Evolutionary conservation across 2,113 vertebrate genomes (phyloP).

Genomic region (Orcinus orca): DNA sequence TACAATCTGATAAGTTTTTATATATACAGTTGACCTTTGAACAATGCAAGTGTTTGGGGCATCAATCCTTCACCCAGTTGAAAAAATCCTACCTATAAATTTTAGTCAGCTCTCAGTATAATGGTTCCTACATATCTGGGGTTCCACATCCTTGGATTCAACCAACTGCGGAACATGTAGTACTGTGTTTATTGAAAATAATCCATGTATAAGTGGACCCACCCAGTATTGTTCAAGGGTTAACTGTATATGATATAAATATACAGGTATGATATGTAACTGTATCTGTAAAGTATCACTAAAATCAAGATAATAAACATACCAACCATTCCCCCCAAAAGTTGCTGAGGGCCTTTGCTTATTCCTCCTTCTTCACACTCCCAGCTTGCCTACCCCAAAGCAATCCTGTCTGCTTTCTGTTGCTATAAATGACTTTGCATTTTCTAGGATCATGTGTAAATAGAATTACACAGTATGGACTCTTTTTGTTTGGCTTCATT

Average conservation of each 20-base stretch:
- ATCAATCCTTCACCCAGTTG: background rate
- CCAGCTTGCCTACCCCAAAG: background rate
- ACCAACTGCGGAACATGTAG: background rate
- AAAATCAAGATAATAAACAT: background rate
- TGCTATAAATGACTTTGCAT: background rate
- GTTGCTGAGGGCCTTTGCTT: background rate
- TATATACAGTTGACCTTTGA: background rate
- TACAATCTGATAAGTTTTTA: background rate
- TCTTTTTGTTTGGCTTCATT: background rate
- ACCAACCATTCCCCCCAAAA: background rate
- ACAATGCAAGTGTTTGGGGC: background rate
- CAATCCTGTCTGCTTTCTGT: background rate
- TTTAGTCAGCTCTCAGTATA: background rate
- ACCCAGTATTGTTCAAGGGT: background rate
- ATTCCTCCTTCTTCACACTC: background rate
- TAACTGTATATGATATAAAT: background rate
- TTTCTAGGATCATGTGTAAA: background rate
- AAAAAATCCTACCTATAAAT: background rate
- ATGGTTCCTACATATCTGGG: no score
- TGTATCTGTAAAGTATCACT: background rate
- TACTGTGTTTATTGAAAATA: background rate
- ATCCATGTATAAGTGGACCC: background rate
- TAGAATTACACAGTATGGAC: background rate
- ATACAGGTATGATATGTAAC: background rate
- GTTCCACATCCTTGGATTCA: background rate